A percentile compares a stretch with the other conserved stretches of the same genome.
phyloP scores from a whole-genome alignment of 1,140 invertebrate species.

The Neotoxoptera formosana region DNA sequence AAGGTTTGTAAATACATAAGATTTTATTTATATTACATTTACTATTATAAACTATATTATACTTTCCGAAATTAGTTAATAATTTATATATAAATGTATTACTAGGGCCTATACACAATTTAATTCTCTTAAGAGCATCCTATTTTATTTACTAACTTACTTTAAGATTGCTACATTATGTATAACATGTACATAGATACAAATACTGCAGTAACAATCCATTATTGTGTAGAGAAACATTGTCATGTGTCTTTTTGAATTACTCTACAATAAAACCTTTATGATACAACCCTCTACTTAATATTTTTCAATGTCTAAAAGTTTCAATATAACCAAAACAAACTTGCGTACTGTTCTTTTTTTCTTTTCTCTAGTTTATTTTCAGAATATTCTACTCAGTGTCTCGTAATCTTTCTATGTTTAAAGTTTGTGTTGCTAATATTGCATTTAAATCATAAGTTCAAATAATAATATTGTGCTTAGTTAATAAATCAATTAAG shows the following conservation, averaged over 20 bases:
- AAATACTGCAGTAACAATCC: background rate
- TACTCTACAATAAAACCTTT: slow-evolving; percentile 25
- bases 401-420: background rate
- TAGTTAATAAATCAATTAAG: background rate
- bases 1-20: background rate
- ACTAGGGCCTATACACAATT: background rate
- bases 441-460: background rate
- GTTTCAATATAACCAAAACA: background rate
- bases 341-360: background rate
- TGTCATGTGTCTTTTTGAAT: slow-evolving; percentile 52
- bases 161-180: background rate
- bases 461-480: background rate
- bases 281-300: background rate
- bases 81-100: background rate
- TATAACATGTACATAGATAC: background rate
- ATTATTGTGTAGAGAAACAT: slow-evolving; percentile 13
- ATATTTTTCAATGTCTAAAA: slow-evolving; percentile 37
- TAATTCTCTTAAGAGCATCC: slow-evolving; percentile 14
- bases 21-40: background rate
- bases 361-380: background rate
- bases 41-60: background rate
- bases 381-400: slow-evolving; percentile 1
- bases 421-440: background rate
- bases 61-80: background rate
- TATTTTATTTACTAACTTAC: background rate